phyloP scores from a whole-genome alignment of 2,888 invertebrate genomes.

The Argyresthia goedartella region DNA sequence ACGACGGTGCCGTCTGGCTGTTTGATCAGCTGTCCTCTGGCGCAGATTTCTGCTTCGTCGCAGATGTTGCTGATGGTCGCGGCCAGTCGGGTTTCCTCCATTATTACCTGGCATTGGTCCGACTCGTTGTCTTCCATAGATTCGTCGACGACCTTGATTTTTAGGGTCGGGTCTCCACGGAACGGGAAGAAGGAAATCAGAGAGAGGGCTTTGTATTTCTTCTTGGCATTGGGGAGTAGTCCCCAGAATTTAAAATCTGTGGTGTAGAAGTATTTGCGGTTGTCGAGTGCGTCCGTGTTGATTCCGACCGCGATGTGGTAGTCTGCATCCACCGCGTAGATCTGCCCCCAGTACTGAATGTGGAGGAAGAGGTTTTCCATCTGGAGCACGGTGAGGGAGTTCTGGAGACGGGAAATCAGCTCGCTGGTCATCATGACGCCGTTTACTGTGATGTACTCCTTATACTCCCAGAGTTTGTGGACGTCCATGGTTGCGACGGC shows the following conservation, averaged over 20 bases:
- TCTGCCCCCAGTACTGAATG: constrained; percentile 89
- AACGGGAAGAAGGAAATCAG: constrained; percentile 57
- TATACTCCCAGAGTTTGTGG: constrained; percentile 60
- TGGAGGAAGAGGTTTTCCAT: constrained; percentile 87
- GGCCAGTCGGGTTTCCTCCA: constrained; percentile 84
- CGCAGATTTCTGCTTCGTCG: constrained; percentile 82
- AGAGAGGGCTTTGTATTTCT: constrained; percentile 49
- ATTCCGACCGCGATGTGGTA: constrained; percentile 89
- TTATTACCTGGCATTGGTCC: constrained; percentile 66
- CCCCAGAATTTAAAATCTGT: constrained; percentile 79
- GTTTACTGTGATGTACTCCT: constrained; percentile 59
- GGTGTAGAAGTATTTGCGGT: constrained; percentile 84
- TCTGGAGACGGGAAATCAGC: constrained; percentile 78
- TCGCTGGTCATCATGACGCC: constrained; percentile 82
- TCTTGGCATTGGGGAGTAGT: constrained; percentile 51
- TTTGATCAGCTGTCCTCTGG: constrained; percentile 83
- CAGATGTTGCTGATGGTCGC: constrained; percentile 79
- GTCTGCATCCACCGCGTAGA: constrained; percentile 81
- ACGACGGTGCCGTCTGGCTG: constrained; percentile 79
- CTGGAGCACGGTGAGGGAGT: constrained; percentile 83
- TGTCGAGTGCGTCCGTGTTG: constrained; percentile 78
- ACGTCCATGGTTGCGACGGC: constrained; percentile 32
- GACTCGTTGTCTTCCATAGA: constrained; percentile 45
- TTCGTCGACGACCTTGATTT: constrained; percentile 58
- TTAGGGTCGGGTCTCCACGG: constrained; percentile 64